These are phyloP conservation scores for Phenacoccus solenopsis DNA, from an alignment of 1,140 invertebrate species.

Conservation along the genomic window DNA sequence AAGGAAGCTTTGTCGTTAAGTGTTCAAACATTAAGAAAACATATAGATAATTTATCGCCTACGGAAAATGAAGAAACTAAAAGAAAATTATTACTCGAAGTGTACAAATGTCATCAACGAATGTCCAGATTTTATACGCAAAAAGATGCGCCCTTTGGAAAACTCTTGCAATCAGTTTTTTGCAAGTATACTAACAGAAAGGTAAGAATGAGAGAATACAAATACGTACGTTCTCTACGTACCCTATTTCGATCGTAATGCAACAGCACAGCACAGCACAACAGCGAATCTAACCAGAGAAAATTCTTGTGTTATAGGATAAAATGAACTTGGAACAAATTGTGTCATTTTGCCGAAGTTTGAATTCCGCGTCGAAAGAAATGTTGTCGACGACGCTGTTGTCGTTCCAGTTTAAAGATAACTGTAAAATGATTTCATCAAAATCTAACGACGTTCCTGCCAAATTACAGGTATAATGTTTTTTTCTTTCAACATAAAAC, in stretches of 20 bases:
- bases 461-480: not conserved
- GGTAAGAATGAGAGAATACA: too few relatives aligned
- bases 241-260: too few relatives aligned
- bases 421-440: not conserved
- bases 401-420: not conserved
- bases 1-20: slow-evolving; percentile 58
- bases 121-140: slow-evolving; percentile 22
- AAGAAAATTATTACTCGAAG: slow-evolving; percentile 25
- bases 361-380: not conserved
- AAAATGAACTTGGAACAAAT: not conserved
- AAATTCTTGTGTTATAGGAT: too few relatives aligned
- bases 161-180: slow-evolving; percentile 23
- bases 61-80: slow-evolving; percentile 20
- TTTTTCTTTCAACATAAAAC: too few relatives aligned
- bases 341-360: not conserved
- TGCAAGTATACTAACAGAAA: slow-evolving; percentile 22
- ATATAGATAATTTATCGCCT: slow-evolving; percentile 27
- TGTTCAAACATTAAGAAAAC: slow-evolving; percentile 43
- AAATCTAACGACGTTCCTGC: not conserved
- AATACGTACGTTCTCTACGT: too few relatives aligned
- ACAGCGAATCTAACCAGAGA: too few relatives aligned
- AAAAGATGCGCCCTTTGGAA: slow-evolving; percentile 24
- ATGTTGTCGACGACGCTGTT: not conserved
- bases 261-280: too few relatives aligned
- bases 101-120: slow-evolving; percentile 25